Evolutionary conservation across 1,140 invertebrate genomes (phyloP), one percentile per base, ranked within the genome.

Genomic region (Zeugodacus cucurbitae): DNA sequence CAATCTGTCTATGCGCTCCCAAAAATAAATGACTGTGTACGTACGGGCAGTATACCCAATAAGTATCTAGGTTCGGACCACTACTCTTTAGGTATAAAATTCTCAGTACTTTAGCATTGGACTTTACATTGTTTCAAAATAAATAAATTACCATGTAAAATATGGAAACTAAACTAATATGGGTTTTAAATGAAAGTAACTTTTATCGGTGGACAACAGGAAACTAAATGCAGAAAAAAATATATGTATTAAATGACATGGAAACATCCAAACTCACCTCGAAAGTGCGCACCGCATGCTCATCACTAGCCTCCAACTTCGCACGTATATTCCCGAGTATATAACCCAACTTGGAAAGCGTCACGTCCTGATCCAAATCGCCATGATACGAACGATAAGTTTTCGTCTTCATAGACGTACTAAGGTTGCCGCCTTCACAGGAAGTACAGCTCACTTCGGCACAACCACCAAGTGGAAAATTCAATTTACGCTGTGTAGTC

Each of bases 1-100:
- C 92, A 92, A 34, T 91, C 93, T 44, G 94, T 95, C 11, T 96
- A 96, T 62, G 93, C 92, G 29, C 93, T 98, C 70, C 95, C 97
- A 20, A 95, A 95, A 1, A 91, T 92, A 0, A 88, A 91, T 0
- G 94, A 97, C 89, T 96, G 97, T 87, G 86, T 91, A n/a, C 89
- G 91, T 22, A 91, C 95, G 14, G 95, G 95, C 7, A 89, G 89
- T 2, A 95, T 98, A 90, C 97, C 97, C n/a, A 98, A 97, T 93
- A 93, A 94, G 58, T 93, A 94, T 6, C 94, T 96, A 64, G 96
- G 96, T 2, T 97, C 97, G 4, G 97, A 98, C 94, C 97, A 98
- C 92, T 95, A 97, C 20, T 95, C 95, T 41, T 91, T 97, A 7
- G 95, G 96, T 6, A 90, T 90, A 22, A 57, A 91, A 22, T 93